Evolutionary conservation across 2,113 vertebrate species (phyloP).

Genomic region (Paramormyrops kingsleyae): DNA sequence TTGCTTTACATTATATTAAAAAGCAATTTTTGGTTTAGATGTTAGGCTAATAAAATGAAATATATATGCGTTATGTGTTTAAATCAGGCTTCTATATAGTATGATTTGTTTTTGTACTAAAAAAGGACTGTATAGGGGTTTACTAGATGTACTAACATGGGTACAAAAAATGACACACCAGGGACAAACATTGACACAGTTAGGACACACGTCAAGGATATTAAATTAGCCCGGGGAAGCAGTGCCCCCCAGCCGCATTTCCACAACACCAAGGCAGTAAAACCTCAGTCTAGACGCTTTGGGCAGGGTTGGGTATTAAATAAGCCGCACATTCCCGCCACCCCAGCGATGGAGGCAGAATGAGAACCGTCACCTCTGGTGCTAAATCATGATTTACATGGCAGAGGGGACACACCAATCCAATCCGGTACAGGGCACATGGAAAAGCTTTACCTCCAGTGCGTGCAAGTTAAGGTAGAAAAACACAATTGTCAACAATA

Average conservation of each 20-base stretch:
- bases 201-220: slow-evolving; percentile 29
- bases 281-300: slow-evolving; percentile 19
- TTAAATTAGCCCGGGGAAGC: slow-evolving; percentile 29
- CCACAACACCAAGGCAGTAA: background rate
- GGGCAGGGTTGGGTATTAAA: slow-evolving; percentile 33
- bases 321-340: slow-evolving; percentile 21
- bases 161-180: background rate
- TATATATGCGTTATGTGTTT: background rate
- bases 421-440: background rate
- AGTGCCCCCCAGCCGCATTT: slow-evolving; percentile 11
- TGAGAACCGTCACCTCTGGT: background rate
- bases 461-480: background rate
- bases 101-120: background rate
- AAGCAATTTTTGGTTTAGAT: background rate
- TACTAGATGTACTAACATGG: background rate
- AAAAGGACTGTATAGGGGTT: background rate
- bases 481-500: background rate
- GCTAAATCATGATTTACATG: slow-evolving; percentile 13
- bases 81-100: background rate
- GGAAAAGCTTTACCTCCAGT: background rate
- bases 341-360: background rate
- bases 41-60: background rate
- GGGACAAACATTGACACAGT: background rate
- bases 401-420: background rate
- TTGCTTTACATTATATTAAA: background rate